Base-by-base conservation (phyloP, 2,888 invertebrate species). In the Nysson spinosus region DNA sequence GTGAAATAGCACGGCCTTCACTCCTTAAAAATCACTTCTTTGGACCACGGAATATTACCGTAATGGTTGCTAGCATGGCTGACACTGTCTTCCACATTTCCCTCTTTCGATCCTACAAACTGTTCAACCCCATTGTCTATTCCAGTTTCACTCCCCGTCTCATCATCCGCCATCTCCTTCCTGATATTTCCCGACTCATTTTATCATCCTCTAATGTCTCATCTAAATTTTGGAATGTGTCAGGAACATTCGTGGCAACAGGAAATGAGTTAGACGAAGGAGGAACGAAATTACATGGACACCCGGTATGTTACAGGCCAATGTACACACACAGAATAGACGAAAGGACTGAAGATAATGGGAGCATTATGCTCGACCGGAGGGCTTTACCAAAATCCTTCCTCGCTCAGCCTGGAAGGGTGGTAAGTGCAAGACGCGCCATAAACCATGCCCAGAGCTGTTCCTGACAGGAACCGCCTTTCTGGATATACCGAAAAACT, bases 341-440 rank as follows among this genome's bases (percentile, higher is more conserved):
- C 44, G 72, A 70, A 74, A 76, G 76, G 75, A 72, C 76, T 79
- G 82, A 47, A 78, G 80, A 82, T 82, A 83, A 82, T 83, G 80
- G 82, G 69, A 69, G 72, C 75, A 82, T 82, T 83, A 81, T 80
- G 77, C 79, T 77, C 68, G 50, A 49, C 65, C 69, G 61, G 63
- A 70, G 75, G 65, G 75, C 51, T 56, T 43, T 37, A 19, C 35
- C 40, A 40, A 68, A 74, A 75, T 74, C 75, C 77, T 66, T 63
- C 58, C 71, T 52, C 30, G 52, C 69, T 68, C 58, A 67, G 65
- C 61, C 72, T 55, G 46, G 54, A 54, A 65, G 77, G 73, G 69
- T 28, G 56, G 63, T 56, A 55, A 73, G 57, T 67, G 69, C 69
- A 73, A 64, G 66, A 73, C 69, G 69, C 74, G 70, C 78, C 72